These are phyloP conservation scores for Anoplophora glabripennis DNA, from an alignment of 1,140 invertebrate species.

Conservation along the genomic window DNA sequence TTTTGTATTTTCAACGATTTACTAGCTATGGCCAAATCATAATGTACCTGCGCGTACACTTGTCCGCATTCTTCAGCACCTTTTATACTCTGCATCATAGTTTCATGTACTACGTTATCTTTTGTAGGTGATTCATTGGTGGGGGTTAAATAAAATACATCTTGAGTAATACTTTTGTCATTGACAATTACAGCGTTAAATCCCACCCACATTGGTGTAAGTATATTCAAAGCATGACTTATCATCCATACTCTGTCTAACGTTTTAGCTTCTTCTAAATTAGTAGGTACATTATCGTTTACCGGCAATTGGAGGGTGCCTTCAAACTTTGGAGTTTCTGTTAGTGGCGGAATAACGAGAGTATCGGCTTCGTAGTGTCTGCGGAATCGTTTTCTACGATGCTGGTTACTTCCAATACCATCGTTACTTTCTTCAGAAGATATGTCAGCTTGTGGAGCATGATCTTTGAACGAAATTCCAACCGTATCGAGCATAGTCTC, in stretches of 20 bases:
- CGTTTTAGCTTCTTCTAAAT: slow-evolving; percentile 9
- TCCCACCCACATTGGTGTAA: slow-evolving; percentile 24
- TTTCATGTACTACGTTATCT: slow-evolving; percentile 21
- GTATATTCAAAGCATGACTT: slow-evolving; percentile 11
- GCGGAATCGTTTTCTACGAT: slow-evolving; percentile 37
- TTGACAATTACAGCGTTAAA: slow-evolving; percentile 9
- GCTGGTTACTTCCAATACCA: slow-evolving; percentile 24
- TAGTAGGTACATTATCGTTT: slow-evolving; percentile 1
- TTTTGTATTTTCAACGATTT: slow-evolving; percentile 44
- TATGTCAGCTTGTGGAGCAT: slow-evolving; percentile 33
- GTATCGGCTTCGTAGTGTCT: slow-evolving; percentile 37
- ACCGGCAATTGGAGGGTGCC: slow-evolving; percentile 8
- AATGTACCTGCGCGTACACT: slow-evolving; percentile 31
- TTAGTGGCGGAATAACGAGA: neutral
- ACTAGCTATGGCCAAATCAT: slow-evolving; percentile 48
- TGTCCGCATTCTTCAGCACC: slow-evolving; percentile 20
- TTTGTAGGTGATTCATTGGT: slow-evolving; percentile 33
- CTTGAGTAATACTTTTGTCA: slow-evolving; percentile 22
- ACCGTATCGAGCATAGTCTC: slow-evolving; percentile 52
- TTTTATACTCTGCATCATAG: slow-evolving; percentile 21
- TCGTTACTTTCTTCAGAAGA: too few species aligned
- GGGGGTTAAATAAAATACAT: slow-evolving; percentile 22
- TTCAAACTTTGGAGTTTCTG: slow-evolving; percentile 18
- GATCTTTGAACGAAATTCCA: slow-evolving; percentile 46
- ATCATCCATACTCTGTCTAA: slow-evolving; percentile 22